phyloP scores from a whole-genome alignment of 2,888 invertebrate genomes.

The Dolomedes plantarius region DNA sequence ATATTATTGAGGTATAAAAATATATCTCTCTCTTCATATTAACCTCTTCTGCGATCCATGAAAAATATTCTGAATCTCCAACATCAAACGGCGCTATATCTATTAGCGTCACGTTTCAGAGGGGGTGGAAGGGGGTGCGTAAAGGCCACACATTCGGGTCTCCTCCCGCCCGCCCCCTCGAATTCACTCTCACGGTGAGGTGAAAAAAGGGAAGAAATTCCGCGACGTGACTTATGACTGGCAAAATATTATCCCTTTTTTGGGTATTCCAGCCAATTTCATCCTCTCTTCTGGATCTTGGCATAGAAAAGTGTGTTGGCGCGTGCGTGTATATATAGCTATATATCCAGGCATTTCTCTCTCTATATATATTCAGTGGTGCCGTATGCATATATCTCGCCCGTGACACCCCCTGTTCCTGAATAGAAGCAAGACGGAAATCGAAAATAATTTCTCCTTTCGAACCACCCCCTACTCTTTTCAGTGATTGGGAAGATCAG shows the following conservation, averaged over 20 bases:
- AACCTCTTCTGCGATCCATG: conserved; percentile 30
- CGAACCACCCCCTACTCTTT: not conserved
- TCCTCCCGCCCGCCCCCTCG: not conserved
- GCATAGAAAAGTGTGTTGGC: not conserved
- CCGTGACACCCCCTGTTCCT: not conserved
- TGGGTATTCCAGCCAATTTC: conserved; percentile 67
- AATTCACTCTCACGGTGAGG: not conserved
- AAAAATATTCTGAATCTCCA: conserved; percentile 11
- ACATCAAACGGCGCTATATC: conserved; percentile 6
- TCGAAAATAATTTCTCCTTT: not conserved
- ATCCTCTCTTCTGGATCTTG: conserved; percentile 6
- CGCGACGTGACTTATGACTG: conserved; percentile 50
- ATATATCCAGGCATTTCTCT: no score
- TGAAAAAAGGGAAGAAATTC: conserved; percentile 15
- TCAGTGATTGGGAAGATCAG: no score
- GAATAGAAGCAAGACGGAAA: not conserved
- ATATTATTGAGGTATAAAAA: conserved; percentile 65
- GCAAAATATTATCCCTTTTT: conserved; percentile 69
- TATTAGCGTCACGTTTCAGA: conserved; percentile 25
- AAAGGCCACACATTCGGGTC: not conserved
- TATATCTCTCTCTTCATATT: conserved; percentile 49
- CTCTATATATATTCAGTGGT: no score
- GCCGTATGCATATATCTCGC: no score
- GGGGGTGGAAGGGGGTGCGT: not conserved
- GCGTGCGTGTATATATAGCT: not conserved